These are phyloP conservation scores for Apodemus speciosus DNA, from an alignment of 2,113 vertebrate species.

Conservation along the genomic window DNA sequence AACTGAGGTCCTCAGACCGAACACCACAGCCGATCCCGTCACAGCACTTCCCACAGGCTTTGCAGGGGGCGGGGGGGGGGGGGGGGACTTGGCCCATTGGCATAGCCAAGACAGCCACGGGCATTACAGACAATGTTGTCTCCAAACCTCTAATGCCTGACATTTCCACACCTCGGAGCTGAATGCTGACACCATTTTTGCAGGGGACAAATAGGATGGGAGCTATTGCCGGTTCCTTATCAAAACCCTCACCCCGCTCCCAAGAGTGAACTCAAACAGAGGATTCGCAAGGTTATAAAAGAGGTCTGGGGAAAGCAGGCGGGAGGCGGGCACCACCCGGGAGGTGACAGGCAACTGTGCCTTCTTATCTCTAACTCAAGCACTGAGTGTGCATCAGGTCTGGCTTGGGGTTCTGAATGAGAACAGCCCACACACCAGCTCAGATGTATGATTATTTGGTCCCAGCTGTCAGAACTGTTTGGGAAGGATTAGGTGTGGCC, in stretches of 20 bases:
- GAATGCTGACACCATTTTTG: not conserved
- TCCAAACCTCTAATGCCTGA: not conserved
- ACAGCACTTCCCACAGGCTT: not conserved
- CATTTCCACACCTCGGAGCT: not conserved
- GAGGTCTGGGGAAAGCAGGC: too few species aligned
- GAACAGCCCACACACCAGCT: not conserved
- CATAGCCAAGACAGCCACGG: accelerated
- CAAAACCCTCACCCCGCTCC: not conserved
- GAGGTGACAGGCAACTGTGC: not conserved
- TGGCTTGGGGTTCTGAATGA: not conserved
- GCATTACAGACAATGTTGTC: not conserved
- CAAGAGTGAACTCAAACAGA: not conserved
- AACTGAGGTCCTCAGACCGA: not conserved
- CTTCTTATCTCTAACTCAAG: not conserved
- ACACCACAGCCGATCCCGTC: not conserved
- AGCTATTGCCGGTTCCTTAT: not conserved
- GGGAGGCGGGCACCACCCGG: not conserved
- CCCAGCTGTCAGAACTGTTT: not conserved
- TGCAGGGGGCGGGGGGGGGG: not conserved
- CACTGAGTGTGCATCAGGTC: not conserved
- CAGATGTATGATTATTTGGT: not conserved
- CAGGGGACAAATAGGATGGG: not conserved
- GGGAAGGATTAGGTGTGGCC: not conserved
- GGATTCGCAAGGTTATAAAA: accelerated
- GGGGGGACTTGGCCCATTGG: not conserved